Evolutionary conservation across 1,140 invertebrate species (phyloP).

Genomic region (Zaprionus inermis): DNA sequence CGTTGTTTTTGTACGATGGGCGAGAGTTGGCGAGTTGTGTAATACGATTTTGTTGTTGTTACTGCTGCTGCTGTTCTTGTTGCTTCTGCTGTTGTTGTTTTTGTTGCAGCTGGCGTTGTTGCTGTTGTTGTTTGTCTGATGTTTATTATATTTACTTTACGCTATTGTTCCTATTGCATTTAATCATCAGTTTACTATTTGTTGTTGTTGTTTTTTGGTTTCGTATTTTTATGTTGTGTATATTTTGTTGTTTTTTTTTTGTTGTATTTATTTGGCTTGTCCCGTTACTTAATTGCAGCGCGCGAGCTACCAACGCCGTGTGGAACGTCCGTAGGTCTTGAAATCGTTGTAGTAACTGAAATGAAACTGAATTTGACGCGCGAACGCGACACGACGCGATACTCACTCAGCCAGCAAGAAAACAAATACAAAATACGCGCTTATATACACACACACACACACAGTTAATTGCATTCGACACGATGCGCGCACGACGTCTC

Average conservation of each 20-base stretch:
- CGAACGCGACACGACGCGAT: constrained; percentile 45
- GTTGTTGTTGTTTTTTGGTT: constrained; percentile 27
- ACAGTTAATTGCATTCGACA: constrained; percentile 38
- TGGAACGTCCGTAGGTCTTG: constrained; percentile 67
- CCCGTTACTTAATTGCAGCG: constrained; percentile 72
- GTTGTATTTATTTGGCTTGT: constrained; percentile 6
- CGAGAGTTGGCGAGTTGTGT: constrained; percentile 50
- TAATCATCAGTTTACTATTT: constrained; percentile 16
- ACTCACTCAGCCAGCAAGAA: constrained; percentile 54
- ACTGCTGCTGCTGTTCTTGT: background rate
- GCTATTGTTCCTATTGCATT: constrained; percentile 36
- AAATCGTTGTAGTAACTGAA: constrained; percentile 74
- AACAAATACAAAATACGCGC: constrained; percentile 55
- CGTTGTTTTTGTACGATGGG: constrained; percentile 45
- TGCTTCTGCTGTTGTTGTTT: background rate
- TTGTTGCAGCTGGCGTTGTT: background rate
- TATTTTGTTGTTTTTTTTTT: constrained; percentile 15
- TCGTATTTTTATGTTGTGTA: constrained; percentile 29
- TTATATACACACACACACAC: constrained; percentile 36
- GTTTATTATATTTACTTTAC: constrained; percentile 33
- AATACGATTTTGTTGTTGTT: constrained; percentile 36
- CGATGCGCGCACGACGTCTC: constrained; percentile 23
- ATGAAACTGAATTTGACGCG: constrained; percentile 66
- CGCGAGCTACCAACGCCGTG: constrained; percentile 63
- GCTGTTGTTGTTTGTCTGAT: background rate